Percentiles rank a stretch among this genome's conserved stretches.
Conservation (phyloP, 2,888 invertebrate genomes). For the Ctenicera cuprea region DNA sequence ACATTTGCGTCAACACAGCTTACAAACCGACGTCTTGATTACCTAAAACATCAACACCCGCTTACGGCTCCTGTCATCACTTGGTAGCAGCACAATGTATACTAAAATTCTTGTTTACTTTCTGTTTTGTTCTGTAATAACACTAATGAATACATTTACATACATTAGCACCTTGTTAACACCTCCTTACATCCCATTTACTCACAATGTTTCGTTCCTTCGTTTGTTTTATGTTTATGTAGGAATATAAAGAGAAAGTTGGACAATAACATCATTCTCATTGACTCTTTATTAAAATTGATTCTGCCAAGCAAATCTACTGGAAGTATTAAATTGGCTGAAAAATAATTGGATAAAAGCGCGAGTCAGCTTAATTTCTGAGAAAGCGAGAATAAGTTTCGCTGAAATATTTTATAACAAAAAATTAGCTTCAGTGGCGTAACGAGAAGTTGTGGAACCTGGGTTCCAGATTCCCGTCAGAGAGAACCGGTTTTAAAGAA, state of each 20-base stretch:
- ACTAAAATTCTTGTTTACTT: constrained; percentile 43
- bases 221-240: constrained; percentile 20
- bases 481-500: too few species aligned
- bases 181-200: constrained; percentile 28
- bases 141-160: constrained; percentile 48
- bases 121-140: constrained; percentile 40
- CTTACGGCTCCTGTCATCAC: constrained; percentile 35
- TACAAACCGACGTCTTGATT: constrained; percentile 35
- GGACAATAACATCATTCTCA: constrained; percentile 20
- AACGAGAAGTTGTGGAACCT: too few species aligned
- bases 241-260: constrained; percentile 21
- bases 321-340: constrained; percentile 46
- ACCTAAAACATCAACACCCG: constrained; percentile 34
- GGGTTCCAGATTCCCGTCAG: too few species aligned
- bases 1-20: constrained; percentile 15
- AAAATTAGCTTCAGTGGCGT: too few species aligned
- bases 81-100: constrained; percentile 26
- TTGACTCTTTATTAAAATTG: constrained; percentile 36
- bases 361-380: constrained; percentile 11
- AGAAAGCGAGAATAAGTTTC: not conserved
- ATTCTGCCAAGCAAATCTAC: constrained; percentile 35
- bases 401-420: too few species aligned
- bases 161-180: constrained; percentile 46
- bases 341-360: constrained; percentile 34
- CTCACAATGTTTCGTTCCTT: constrained; percentile 30